These are phyloP conservation scores for Tetragonula carbonaria DNA, from an alignment of 2,888 invertebrate genomes.

Conservation along the genomic window DNA sequence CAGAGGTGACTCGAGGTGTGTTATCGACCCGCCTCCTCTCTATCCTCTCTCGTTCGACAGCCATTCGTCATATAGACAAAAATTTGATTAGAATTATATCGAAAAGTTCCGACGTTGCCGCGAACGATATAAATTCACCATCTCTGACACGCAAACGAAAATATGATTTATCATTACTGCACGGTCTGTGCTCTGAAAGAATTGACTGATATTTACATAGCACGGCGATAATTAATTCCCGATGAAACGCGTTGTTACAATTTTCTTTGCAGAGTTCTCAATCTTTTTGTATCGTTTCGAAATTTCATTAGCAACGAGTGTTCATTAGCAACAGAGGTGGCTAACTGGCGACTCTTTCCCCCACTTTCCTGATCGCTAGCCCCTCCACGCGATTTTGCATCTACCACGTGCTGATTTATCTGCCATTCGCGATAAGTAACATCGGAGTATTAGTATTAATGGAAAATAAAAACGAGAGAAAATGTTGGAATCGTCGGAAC, in stretches of 20 bases:
- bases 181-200: not conserved
- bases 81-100: slow-evolving; percentile 27
- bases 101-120: slow-evolving; percentile 19
- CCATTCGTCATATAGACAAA: slow-evolving; percentile 19
- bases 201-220: slow-evolving; percentile 12
- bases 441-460: no score
- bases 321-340: no score
- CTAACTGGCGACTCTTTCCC: no score
- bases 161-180: slow-evolving; percentile 20
- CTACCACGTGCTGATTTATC: no score
- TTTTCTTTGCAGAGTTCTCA: no score
- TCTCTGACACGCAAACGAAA: not conserved
- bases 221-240: slow-evolving; percentile 16
- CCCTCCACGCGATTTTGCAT: no score
- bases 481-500: no score
- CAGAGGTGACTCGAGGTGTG: not conserved
- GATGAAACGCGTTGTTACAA: slow-evolving; percentile 20
- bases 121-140: slow-evolving; percentile 30
- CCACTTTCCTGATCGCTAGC: no score
- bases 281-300: no score
- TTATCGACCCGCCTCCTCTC: not conserved
- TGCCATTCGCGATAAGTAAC: no score
- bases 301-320: no score
- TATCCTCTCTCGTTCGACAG: not conserved
- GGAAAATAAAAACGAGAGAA: no score